Conservation (phyloP, 2,888 invertebrate species). For the Opisthograptis luteolata region DNA sequence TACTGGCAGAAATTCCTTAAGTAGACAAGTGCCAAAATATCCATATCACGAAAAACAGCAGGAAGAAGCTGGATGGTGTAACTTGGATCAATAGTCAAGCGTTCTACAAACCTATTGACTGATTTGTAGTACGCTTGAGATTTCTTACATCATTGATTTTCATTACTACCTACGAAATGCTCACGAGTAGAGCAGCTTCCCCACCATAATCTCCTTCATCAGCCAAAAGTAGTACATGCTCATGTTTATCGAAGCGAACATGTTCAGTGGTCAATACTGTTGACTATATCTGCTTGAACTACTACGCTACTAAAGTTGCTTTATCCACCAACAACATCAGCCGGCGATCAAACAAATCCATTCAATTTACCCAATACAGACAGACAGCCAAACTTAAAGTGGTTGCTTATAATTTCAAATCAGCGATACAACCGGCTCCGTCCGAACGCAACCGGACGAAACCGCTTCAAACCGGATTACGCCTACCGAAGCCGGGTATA, state of each 20-base stretch:
- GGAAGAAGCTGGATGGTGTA: too few relatives aligned
- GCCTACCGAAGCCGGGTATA: conserved; percentile 57
- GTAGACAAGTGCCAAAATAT: too few relatives aligned
- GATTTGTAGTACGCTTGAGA: too few relatives aligned
- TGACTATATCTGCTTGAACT: conserved; percentile 21
- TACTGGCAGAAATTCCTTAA: too few relatives aligned
- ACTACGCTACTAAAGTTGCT: conserved; percentile 23
- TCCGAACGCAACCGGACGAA: conserved; percentile 53
- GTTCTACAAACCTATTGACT: background rate
- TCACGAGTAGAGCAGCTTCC: background rate
- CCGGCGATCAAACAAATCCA: conserved; percentile 29
- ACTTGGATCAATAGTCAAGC: too few relatives aligned
- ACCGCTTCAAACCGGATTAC: conserved; percentile 65
- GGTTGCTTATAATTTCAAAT: conserved; percentile 73
- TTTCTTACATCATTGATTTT: too few relatives aligned
- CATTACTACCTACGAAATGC: background rate
- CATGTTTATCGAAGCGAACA: conserved; percentile 20
- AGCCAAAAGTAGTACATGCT: conserved; percentile 13
- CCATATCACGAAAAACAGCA: too few relatives aligned
- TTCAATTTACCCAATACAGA: conserved; percentile 34
- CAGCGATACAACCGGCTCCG: conserved; percentile 60
- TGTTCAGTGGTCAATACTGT: conserved; percentile 24
- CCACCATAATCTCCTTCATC: conserved; percentile 15
- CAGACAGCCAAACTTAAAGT: conserved; percentile 44
- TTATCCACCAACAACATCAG: conserved; percentile 28